Percentiles rank a stretch among this genome's conserved stretches.
Evolutionary conservation across 2,888 invertebrate genomes (phyloP).

Genomic region (Thera obeliscata): DNA sequence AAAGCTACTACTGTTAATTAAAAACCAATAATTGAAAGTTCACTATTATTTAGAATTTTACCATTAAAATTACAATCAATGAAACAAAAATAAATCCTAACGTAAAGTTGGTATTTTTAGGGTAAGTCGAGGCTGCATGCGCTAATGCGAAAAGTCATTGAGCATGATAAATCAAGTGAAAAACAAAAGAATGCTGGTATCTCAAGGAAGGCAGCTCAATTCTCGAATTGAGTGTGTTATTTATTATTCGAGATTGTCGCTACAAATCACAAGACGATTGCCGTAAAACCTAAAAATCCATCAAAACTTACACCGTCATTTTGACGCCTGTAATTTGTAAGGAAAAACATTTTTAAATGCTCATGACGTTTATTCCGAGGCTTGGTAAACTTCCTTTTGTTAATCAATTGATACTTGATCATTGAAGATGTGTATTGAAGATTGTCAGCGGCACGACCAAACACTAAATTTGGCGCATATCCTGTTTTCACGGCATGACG

Average conservation of each 20-base stretch:
- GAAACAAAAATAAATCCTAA: background rate
- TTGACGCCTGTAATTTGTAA: background rate
- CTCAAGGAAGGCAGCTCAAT: slow-evolving; percentile 77
- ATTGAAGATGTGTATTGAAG: too few species aligned
- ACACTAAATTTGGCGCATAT: too few species aligned
- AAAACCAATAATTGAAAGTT: too few species aligned
- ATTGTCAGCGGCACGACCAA: too few species aligned
- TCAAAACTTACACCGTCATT: background rate
- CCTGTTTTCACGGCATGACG: background rate
- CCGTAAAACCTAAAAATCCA: slow-evolving; percentile 39
- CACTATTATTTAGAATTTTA: too few species aligned
- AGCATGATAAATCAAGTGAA: slow-evolving; percentile 61
- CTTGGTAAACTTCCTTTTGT: too few species aligned
- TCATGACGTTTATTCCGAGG: too few species aligned
- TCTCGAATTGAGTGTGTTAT: slow-evolving; percentile 75
- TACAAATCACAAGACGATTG: slow-evolving; percentile 79
- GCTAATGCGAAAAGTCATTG: slow-evolving; percentile 55
- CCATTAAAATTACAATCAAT: background rate
- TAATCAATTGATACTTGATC: too few species aligned
- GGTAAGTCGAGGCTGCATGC: background rate
- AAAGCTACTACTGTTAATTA: too few species aligned
- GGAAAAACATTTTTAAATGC: too few species aligned
- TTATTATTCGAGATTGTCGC: slow-evolving; percentile 81
- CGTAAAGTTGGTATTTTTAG: background rate
- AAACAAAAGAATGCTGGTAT: slow-evolving; percentile 58